phyloP scores from a whole-genome alignment of 2,113 vertebrate genomes.

The Nothoprocta pentlandii region DNA sequence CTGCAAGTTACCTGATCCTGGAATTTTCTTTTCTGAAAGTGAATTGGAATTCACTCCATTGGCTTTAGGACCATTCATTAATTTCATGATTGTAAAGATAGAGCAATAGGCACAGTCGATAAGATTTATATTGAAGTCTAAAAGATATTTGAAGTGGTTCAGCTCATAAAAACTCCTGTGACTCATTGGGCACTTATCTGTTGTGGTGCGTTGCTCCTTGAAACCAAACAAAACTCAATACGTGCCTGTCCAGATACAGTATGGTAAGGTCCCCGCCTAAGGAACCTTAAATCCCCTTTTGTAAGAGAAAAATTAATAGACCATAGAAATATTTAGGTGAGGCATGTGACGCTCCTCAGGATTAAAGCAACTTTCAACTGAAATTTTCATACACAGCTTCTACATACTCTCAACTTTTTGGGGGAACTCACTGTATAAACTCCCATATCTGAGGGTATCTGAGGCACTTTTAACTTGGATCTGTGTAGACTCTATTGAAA shows the following conservation, averaged over 20 bases:
- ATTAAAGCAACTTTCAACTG: background rate
- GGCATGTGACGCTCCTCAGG: background rate
- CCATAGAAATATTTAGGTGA: background rate
- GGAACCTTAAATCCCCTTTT: background rate
- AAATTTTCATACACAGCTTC: background rate
- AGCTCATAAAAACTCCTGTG: accelerated
- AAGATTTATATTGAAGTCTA: background rate
- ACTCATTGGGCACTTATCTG: background rate
- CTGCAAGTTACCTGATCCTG: background rate
- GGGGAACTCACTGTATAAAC: background rate
- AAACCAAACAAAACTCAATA: background rate
- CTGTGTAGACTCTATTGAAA: background rate
- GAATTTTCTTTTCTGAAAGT: background rate
- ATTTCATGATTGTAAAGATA: background rate
- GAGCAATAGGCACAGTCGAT: background rate
- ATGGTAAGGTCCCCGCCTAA: background rate
- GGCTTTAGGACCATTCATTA: background rate
- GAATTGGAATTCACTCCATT: background rate
- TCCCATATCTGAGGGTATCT: background rate
- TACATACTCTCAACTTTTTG: background rate
- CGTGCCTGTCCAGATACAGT: background rate
- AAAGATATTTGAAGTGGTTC: background rate
- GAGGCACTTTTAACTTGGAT: background rate
- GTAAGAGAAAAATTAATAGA: background rate
- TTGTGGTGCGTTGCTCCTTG: background rate